A percentile compares a stretch with the other conserved stretches of the same genome.
Conservation (phyloP, 2,797 vertebrate species). For the Poeciliopsis paucimaculata region DNA sequence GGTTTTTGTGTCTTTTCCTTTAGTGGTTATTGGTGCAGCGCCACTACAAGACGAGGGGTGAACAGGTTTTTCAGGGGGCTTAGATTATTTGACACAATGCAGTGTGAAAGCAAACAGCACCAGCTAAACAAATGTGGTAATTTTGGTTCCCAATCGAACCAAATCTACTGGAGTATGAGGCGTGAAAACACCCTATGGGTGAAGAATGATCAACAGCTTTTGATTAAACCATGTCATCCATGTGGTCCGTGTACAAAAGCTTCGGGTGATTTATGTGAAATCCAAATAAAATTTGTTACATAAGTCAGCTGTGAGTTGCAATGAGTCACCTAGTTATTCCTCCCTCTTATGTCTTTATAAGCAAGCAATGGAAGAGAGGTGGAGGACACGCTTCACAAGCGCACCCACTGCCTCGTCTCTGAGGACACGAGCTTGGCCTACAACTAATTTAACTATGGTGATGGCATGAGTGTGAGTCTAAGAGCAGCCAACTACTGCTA, state of each 20-base stretch:
- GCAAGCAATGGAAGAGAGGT: conserved; percentile 29
- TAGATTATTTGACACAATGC: no score
- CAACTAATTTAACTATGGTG: conserved; percentile 44
- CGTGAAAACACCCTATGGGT: no score
- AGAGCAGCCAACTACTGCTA: conserved; percentile 34
- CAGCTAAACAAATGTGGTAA: no score
- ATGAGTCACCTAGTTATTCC: conserved; percentile 54
- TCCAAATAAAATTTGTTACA: conserved; percentile 28
- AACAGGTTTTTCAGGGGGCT: no score
- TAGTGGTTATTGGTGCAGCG: no score
- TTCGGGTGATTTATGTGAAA: conserved; percentile 14
- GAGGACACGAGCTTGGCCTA: conserved; percentile 10
- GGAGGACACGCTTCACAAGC: conserved; percentile 20
- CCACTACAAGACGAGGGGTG: no score
- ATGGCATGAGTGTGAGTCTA: conserved; percentile 44
- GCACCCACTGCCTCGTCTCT: conserved; percentile 24
- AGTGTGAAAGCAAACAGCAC: no score
- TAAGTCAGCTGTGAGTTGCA: conserved; percentile 41
- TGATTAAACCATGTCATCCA: conserved; percentile 1
- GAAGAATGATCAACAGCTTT: conserved; percentile 4
- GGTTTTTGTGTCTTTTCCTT: no score
- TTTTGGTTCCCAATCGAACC: no score
- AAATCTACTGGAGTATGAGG: no score
- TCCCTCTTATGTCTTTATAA: conserved; percentile 31
- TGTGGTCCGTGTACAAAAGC: not conserved